Evolutionary conservation across 2,113 vertebrate species (phyloP).

Genomic region (Dendropsophus ebraccatus): DNA sequence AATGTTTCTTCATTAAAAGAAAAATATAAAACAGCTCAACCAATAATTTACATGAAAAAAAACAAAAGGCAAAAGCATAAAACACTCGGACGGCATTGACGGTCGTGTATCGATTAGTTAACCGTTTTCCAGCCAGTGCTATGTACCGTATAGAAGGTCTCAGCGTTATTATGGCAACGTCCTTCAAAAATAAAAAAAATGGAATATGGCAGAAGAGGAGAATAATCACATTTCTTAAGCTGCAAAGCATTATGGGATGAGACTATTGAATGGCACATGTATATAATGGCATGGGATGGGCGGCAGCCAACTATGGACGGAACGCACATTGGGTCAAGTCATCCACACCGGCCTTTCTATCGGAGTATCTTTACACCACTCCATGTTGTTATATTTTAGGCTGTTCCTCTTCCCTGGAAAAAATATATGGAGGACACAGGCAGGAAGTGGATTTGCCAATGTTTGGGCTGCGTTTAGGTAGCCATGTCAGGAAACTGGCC

Average conservation of each 20-base stretch:
- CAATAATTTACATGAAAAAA: neutral
- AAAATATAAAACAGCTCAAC: neutral
- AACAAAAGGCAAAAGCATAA: neutral
- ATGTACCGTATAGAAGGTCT: neutral
- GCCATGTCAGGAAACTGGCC: slow-evolving; percentile 50
- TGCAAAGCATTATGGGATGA: neutral
- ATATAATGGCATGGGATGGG: neutral
- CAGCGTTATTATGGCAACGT: neutral
- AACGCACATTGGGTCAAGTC: neutral
- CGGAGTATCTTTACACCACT: neutral
- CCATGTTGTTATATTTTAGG: neutral
- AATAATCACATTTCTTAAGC: slow-evolving; percentile 8
- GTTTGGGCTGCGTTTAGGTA: slow-evolving; percentile 30
- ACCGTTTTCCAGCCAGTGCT: slow-evolving; percentile 17
- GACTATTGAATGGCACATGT: neutral
- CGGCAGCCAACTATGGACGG: slow-evolving; percentile 5
- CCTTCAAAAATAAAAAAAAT: neutral
- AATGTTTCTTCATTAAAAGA: neutral
- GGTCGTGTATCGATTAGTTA: neutral
- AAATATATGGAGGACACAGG: neutral
- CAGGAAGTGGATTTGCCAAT: neutral
- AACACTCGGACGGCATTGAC: neutral
- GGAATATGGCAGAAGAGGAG: slow-evolving; percentile 15
- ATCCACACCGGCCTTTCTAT: neutral
- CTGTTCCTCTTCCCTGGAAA: neutral